Percentiles rank a stretch among this genome's conserved stretches.
These are phyloP conservation scores for Noturus placidus DNA, from an alignment of 2,113 vertebrate genomes.

Conservation along the genomic window DNA sequence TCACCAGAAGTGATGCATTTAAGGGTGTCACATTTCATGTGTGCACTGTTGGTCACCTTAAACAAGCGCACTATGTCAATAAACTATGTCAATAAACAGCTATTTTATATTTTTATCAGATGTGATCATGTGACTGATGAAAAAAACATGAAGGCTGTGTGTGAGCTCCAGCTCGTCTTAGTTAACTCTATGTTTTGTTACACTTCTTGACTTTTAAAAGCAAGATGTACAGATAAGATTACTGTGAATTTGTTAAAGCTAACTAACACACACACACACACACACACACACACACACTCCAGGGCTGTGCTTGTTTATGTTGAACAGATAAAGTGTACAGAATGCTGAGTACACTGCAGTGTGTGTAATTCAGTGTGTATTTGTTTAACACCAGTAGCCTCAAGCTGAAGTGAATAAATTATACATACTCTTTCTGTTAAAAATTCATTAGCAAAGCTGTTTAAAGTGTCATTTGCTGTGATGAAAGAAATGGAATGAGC, in stretches of 20 bases:
- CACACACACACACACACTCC: not conserved
- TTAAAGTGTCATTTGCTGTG: conserved; percentile 62
- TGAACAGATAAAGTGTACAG: conserved; percentile 58
- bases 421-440: conserved; percentile 75
- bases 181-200: not conserved
- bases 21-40: not conserved
- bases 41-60: not conserved
- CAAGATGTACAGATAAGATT: not conserved
- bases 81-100: too few relatives aligned
- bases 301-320: conserved; percentile 63
- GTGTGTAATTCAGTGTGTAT: conserved; percentile 73
- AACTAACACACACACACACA: conserved; percentile 1
- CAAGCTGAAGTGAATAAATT: conserved; percentile 71
- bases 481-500: conserved; percentile 54
- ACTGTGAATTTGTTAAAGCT: conserved; percentile 10
- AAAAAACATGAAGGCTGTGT: not conserved
- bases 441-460: conserved; percentile 73
- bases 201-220: not conserved
- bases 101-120: not conserved
- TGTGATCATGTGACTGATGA: not conserved
- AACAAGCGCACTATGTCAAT: not conserved
- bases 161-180: not conserved
- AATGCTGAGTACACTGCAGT: conserved; percentile 46
- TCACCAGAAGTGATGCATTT: not conserved
- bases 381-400: conserved; percentile 74